Evolutionary conservation across 1,140 invertebrate genomes (phyloP).

Genomic region (Penaeus vannamei): DNA sequence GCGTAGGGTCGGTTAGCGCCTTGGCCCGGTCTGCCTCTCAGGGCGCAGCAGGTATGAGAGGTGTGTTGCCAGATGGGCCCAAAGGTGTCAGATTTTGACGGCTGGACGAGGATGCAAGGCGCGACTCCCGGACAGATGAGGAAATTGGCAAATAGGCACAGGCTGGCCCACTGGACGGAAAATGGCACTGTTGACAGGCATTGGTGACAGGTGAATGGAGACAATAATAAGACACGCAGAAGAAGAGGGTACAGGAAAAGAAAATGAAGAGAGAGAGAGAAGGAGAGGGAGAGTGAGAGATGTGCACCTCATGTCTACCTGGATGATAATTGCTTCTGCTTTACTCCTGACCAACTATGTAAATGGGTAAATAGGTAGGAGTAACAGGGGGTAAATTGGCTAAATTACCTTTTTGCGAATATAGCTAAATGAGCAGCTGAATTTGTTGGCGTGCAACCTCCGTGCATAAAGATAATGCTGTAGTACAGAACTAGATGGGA

Average conservation of each 20-base stretch:
- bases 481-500: too few relatives aligned
- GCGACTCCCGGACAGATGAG: neutral
- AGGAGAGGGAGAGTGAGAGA: neutral
- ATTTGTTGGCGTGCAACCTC: too few relatives aligned
- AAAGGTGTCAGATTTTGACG: constrained; percentile 32
- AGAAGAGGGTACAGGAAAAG: too few relatives aligned
- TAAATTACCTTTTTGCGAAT: constrained; percentile 28
- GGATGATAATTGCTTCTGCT: constrained; percentile 24
- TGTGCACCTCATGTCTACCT: neutral
- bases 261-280: neutral
- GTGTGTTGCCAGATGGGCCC: constrained; percentile 12
- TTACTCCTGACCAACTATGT: constrained; percentile 20
- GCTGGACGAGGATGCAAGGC: neutral
- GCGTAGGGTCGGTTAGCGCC: too few relatives aligned
- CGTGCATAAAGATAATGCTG: too few relatives aligned
- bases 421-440: too few relatives aligned
- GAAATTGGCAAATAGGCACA: neutral
- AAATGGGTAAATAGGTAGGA: constrained; percentile 36
- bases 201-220: too few relatives aligned
- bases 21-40: too few relatives aligned
- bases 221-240: too few relatives aligned
- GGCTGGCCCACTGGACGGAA: too few relatives aligned
- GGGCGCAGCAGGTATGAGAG: neutral
- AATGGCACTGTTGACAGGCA: too few relatives aligned
- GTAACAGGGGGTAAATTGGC: neutral